Conservation (phyloP, 2,888 invertebrate genomes). For the Napeogenes sylphis region DNA sequence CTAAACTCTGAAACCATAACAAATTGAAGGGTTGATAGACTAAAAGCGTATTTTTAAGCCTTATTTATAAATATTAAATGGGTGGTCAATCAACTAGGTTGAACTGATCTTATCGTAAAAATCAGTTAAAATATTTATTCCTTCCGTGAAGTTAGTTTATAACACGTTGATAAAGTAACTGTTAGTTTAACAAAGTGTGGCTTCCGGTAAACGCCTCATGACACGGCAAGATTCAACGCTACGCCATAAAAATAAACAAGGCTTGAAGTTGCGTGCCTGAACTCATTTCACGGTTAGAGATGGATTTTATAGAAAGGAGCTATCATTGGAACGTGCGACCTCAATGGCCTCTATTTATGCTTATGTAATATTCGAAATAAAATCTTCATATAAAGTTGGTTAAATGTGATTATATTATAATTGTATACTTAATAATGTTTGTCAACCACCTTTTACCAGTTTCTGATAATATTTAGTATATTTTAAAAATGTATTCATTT, state of each 20-base stretch:
- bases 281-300: slow-evolving; percentile 36
- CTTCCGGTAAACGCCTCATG: slow-evolving; percentile 32
- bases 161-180: slow-evolving; percentile 22
- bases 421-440: too few relatives aligned
- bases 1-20: too few relatives aligned
- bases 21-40: too few relatives aligned
- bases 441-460: too few relatives aligned
- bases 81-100: neutral
- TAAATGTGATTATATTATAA: too few relatives aligned
- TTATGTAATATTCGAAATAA: neutral
- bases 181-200: slow-evolving; percentile 24
- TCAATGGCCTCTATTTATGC: slow-evolving; percentile 23
- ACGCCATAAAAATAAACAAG: slow-evolving; percentile 34
- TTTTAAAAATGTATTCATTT: too few relatives aligned
- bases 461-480: too few relatives aligned
- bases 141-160: slow-evolving; percentile 19
- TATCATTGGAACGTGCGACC: slow-evolving; percentile 29
- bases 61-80: neutral
- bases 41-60: too few relatives aligned
- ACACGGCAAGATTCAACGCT: slow-evolving; percentile 28
- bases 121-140: slow-evolving; percentile 13
- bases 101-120: neutral
- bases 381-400: neutral
- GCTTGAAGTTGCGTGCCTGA: slow-evolving; percentile 37
- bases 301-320: slow-evolving; percentile 35